Evolutionary conservation across 1,140 invertebrate species (phyloP), one percentile per base, ranked within the genome.

Genomic region (Bombus huntii): DNA sequence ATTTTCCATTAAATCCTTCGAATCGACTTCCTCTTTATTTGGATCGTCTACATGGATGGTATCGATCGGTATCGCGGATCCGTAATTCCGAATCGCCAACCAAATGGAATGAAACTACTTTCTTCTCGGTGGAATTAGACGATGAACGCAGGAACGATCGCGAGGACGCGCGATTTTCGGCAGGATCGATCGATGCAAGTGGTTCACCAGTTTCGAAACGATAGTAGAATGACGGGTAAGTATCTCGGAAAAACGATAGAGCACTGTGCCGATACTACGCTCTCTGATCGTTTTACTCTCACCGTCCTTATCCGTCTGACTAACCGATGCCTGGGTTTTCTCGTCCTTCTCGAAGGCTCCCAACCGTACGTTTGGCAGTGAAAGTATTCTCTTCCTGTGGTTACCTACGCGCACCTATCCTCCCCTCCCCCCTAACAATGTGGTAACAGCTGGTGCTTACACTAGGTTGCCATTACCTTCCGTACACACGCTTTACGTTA

Each of bases 301-400:
- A 87, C 86, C 62, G 31, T 89, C 87, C 62, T 89, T 80, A 77
- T 89, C n/a, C 37, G 47, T 81, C 74, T 53, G 74, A 57, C 53
- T 34, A 37, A 34, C 74, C 81, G 57, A 18, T 83, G 77, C 5
- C 65, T 18, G 79, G 53, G 34, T 88, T 92, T 92, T 89, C 85
- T 91, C 90, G 87, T 93, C 90, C 92, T 93, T 91, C 91, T 91
- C 90, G 81, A 91, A 92, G 90, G 88, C 92, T 92, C 88, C 84
- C 88, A 72, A 83, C 83, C 87, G 85, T 87, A 90, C 92, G 57
- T 93, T 94, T 93, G 92, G 91, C 91, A 94, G 94, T 95, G 94
- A 95, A 95, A 95, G 94, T 94, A 92, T 93, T 94, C 91, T 93
- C 93, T 94, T 94, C 93, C 92, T 94, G 92, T 91, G 92, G 81